These are phyloP conservation scores for Gobius niger DNA, from an alignment of 2,113 vertebrate species.

Conservation along the genomic window DNA sequence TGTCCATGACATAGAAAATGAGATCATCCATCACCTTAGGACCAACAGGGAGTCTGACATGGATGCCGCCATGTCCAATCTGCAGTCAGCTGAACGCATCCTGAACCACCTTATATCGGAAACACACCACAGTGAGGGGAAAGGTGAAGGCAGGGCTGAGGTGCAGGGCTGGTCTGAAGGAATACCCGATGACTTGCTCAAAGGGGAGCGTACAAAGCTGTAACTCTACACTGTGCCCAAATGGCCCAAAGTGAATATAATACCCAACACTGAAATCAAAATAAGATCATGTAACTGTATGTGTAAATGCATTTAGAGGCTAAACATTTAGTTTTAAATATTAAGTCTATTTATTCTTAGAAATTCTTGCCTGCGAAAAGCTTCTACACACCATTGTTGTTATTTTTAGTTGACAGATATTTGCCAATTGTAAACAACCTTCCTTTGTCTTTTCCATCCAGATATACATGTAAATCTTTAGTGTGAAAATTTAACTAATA, in stretches of 20 bases:
- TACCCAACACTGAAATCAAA: neutral
- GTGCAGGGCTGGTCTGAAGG: constrained; percentile 36
- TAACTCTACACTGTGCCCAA: constrained; percentile 19
- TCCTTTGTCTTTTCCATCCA: neutral
- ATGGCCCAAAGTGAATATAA: neutral
- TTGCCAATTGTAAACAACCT: neutral
- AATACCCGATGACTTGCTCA: constrained; percentile 47
- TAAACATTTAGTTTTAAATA: too few species aligned
- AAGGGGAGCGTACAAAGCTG: constrained; percentile 61
- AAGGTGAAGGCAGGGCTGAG: constrained; percentile 30
- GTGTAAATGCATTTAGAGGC: neutral
- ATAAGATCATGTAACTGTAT: neutral
- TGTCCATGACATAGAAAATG: constrained; percentile 54
- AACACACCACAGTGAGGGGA: constrained; percentile 28
- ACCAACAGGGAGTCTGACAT: constrained; percentile 24
- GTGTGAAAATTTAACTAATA: neutral
- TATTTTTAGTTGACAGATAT: neutral
- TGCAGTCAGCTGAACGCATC: constrained; percentile 69
- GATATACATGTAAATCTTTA: neutral
- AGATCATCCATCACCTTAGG: constrained; percentile 71
- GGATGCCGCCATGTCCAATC: constrained; percentile 24
- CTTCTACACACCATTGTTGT: neutral
- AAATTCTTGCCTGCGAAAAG: neutral
- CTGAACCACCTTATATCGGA: constrained; percentile 67
- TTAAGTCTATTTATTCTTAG: neutral